These are phyloP conservation scores for Puffinus mauretanicus DNA, from an alignment of 2,113 vertebrate species.

Conservation along the genomic window DNA sequence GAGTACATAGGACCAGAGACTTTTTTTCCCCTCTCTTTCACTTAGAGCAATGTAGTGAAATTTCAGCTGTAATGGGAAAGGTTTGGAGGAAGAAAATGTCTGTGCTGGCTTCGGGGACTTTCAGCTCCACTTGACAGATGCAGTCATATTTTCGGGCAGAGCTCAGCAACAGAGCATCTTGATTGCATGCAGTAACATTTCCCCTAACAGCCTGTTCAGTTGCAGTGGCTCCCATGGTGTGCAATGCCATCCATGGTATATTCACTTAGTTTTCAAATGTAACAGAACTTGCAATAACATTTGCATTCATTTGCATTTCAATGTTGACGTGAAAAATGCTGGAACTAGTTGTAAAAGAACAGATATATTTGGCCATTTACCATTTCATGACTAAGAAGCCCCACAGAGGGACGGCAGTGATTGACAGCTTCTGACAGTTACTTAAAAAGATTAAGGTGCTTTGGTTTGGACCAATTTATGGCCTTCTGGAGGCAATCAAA, in stretches of 20 bases:
- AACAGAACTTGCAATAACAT: not conserved
- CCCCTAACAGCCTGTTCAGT: not conserved
- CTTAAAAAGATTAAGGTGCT: not conserved
- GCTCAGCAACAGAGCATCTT: not conserved
- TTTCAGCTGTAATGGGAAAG: not conserved
- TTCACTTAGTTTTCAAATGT: not conserved
- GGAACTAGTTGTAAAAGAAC: not conserved
- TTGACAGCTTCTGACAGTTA: not conserved
- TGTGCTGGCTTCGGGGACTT: not conserved
- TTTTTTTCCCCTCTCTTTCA: fast-evolving
- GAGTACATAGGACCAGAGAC: not conserved
- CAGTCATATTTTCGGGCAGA: not conserved
- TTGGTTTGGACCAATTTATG: not conserved
- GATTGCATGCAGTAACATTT: not conserved
- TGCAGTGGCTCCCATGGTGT: not conserved
- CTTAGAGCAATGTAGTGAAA: not conserved
- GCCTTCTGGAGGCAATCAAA: not conserved
- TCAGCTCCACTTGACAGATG: not conserved
- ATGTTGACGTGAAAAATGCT: not conserved
- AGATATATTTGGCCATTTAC: not conserved
- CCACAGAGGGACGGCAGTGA: not conserved
- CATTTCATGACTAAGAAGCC: not conserved
- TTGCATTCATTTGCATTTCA: slow-evolving; percentile 16
- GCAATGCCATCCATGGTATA: not conserved
- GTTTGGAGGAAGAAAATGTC: not conserved